Evolutionary conservation across 2,797 vertebrate species (phyloP).

Genomic region (Acomys russatus): DNA sequence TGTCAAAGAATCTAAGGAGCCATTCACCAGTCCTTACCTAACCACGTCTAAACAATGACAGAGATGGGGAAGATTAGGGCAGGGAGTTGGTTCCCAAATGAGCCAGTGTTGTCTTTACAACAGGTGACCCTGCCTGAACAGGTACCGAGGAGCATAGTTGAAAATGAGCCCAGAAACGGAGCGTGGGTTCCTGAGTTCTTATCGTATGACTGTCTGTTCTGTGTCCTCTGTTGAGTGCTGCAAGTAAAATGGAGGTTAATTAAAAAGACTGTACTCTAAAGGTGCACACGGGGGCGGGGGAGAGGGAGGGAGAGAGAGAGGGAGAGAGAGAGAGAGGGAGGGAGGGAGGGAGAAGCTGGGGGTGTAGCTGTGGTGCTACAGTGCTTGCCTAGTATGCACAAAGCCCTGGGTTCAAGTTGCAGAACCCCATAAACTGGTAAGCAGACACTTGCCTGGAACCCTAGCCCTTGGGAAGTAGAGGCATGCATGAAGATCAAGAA

Average conservation of each 20-base stretch:
- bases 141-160: background rate
- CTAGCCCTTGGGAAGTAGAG: background rate
- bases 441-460: background rate
- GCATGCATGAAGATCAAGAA: background rate
- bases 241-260: background rate
- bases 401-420: background rate
- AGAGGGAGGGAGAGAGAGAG: too few species aligned
- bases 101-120: background rate
- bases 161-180: background rate
- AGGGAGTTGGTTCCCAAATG: background rate
- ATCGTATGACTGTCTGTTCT: background rate
- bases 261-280: background rate
- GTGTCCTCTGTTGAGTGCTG: background rate
- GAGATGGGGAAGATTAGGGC: background rate
- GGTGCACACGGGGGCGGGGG: background rate
- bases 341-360: background rate
- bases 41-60: background rate
- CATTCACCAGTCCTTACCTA: background rate
- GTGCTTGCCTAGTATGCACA: background rate
- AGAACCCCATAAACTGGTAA: background rate
- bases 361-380: background rate
- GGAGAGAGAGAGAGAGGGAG: too few species aligned
- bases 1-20: background rate
- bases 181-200: background rate
- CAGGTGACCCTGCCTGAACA: background rate